These are phyloP conservation scores for Ridgeia piscesae DNA, from an alignment of 1,140 invertebrate genomes.

Conservation along the genomic window DNA sequence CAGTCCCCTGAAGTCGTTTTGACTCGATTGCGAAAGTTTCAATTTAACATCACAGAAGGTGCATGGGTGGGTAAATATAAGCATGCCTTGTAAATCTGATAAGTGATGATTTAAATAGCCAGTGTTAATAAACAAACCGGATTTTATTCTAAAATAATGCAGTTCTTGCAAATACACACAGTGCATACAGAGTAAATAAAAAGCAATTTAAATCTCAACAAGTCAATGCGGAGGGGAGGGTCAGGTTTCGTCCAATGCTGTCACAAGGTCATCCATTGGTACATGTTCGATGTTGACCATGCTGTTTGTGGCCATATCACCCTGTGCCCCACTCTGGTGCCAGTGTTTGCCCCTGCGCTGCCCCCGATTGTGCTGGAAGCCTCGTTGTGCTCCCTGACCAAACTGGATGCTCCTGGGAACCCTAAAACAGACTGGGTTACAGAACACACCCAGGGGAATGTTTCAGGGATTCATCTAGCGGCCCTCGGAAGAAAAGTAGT, in stretches of 20 bases:
- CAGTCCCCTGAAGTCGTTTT: no score
- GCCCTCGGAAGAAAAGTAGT: no score
- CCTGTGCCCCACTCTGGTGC: not conserved
- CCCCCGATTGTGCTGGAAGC: not conserved
- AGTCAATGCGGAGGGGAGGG: not conserved
- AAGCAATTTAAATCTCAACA: not conserved
- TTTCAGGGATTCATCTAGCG: no score
- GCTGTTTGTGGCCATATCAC: not conserved
- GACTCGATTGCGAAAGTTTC: no score
- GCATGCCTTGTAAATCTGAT: no score
- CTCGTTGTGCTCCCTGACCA: constrained; percentile 16
- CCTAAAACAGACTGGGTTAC: constrained; percentile 14
- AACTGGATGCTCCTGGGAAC: constrained; percentile 6
- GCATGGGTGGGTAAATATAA: no score
- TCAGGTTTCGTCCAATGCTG: not conserved
- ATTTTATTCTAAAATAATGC: not conserved
- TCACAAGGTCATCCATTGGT: constrained; percentile 12
- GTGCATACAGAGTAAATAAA: not conserved
- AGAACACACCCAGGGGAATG: no score
- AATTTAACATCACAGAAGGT: no score
- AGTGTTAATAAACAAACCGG: not conserved
- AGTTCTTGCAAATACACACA: not conserved
- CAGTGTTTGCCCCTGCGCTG: not conserved
- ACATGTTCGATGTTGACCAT: constrained; percentile 14
- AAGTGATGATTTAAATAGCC: not conserved